Evolutionary conservation across 2,888 invertebrate species (phyloP).

Genomic region (Drosophila stalkeri): DNA sequence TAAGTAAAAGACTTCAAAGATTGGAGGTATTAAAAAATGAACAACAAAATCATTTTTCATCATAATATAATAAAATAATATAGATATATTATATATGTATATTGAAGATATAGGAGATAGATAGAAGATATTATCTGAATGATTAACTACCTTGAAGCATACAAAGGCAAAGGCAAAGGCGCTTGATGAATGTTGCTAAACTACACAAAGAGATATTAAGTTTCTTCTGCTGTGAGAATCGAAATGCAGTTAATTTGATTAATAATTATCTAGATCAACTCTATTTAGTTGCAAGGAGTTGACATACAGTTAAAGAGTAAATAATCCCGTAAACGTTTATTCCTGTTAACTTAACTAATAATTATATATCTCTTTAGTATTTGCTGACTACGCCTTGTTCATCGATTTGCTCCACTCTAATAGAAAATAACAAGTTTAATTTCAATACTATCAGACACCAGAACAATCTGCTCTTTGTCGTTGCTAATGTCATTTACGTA

Average conservation of each 20-base stretch:
- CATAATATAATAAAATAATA: no score
- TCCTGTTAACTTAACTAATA: not conserved
- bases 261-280: no score
- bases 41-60: no score
- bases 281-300: not conserved
- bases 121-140: no score
- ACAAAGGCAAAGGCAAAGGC: no score
- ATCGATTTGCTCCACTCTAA: not conserved
- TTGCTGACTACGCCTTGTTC: not conserved
- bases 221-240: not conserved
- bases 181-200: no score
- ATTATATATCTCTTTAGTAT: not conserved
- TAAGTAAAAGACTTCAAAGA: no score
- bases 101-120: no score
- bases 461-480: conserved; percentile 18
- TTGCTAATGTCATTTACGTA: conserved; percentile 62
- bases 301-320: not conserved
- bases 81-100: no score
- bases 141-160: no score
- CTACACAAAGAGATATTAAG: not conserved
- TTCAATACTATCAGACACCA: not conserved
- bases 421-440: not conserved
- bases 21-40: no score
- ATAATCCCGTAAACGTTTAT: not conserved
- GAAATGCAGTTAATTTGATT: no score